phyloP scores from a whole-genome alignment of 2,888 invertebrate genomes.

The Spialia ferax region DNA sequence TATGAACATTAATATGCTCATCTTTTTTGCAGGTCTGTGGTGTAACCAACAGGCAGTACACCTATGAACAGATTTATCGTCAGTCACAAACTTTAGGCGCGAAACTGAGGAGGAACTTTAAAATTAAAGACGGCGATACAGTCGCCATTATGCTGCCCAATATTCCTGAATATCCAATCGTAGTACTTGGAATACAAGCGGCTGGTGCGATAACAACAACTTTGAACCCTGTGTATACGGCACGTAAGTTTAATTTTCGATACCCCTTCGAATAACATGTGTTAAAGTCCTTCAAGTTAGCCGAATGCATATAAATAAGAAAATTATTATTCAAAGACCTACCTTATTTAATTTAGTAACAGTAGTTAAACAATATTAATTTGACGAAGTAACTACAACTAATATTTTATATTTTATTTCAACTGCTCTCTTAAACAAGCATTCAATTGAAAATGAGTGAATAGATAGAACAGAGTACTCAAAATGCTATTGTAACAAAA shows the following conservation, averaged over 20 bases:
- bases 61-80: conserved; percentile 70
- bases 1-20: neutral
- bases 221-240: conserved; percentile 89
- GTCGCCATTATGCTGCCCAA: conserved; percentile 89
- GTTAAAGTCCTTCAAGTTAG: no score
- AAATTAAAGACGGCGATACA: conserved; percentile 86
- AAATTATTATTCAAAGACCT: no score
- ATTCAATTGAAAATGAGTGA: no score
- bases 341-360: no score
- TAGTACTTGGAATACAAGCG: conserved; percentile 85
- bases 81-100: conserved; percentile 84
- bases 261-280: neutral
- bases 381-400: no score
- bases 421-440: no score
- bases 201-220: conserved; percentile 88
- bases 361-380: no score
- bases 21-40: conserved; percentile 49
- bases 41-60: conserved; percentile 51
- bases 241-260: conserved; percentile 59
- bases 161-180: conserved; percentile 88
- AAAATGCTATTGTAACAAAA: neutral
- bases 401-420: no score
- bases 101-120: conserved; percentile 85
- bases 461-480: neutral
- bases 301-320: no score